Evolutionary conservation across 2,888 invertebrate species (phyloP), one percentile per base, ranked within the genome.

Genomic region (Tenthredo amoena): DNA sequence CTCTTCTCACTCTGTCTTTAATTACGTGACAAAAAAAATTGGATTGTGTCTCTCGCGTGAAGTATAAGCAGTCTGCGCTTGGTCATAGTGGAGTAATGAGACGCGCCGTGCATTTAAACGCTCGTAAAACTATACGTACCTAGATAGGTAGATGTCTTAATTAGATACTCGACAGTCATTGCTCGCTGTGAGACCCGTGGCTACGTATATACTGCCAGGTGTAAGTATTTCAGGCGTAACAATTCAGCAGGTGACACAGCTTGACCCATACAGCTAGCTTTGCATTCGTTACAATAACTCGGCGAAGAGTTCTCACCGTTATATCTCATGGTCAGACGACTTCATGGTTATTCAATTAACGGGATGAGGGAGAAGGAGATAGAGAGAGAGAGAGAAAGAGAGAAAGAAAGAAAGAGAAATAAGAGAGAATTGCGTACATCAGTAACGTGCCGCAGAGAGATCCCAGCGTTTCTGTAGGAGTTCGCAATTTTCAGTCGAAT

Each of bases 161-260:
- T 65, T 31, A 68, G 31, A 68, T 68, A 34, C 68, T 68, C 15
- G 34, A 68, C 68, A 68, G 31, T 68, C 68, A 34, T 34, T 34
- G 68, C 34, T 31, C 31, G 34, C 12, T n/a, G 55, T 18, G 7
- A 12, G 34, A 34, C 34, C 34, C 34, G 6, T 26, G 68, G 34
- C 34, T 31, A 6, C 10, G 10, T 68, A n/a, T 68, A 7, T 1
- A 31, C 6, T 26, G 37, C 40, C 74, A 31, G 40, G 40, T 74
- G 21, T 18, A 0, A 0, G 43, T 74, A 74, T 74, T 74, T 43
- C 43, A 43, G 21, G 43, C 43, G 74, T 74, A 74, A 40, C 74
- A 43, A 72, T 43, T 43, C 72, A 72, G n/a, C 72, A 72, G 40
- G 43, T 72, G 72, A 68, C 68, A 72, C 15, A 40, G 72, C 21